Percentiles rank a stretch among this genome's conserved stretches.
Conservation (phyloP, 2,113 vertebrate species). For the Nycticebus coucang region DNA sequence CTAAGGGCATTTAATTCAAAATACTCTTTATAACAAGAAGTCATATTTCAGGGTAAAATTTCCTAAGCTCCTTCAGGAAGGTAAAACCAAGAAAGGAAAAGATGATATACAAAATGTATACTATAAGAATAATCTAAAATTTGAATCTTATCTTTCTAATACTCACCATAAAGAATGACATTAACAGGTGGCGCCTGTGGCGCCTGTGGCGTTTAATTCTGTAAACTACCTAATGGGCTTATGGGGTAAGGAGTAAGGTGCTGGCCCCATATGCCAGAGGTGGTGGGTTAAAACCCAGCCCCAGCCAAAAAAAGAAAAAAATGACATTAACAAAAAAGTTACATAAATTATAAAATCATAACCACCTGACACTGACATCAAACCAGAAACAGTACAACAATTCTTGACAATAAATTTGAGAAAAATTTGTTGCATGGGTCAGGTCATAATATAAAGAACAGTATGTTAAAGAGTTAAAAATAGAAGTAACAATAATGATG, state of each 20-base stretch:
- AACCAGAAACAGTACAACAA: not conserved
- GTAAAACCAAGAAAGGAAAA: constrained; percentile 49
- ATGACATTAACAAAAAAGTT: not conserved
- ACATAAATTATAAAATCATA: not conserved
- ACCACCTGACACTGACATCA: not conserved
- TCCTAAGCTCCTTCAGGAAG: not conserved
- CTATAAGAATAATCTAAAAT: not conserved
- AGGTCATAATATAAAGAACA: not conserved
- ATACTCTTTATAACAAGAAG: too few species aligned
- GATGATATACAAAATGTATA: not conserved
- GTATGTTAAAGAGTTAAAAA: constrained; percentile 5
- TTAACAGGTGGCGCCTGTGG: not conserved
- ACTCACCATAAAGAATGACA: not conserved
- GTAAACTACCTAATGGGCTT: too few species aligned
- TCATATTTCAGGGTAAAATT: too few species aligned
- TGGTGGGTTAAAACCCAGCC: too few species aligned
- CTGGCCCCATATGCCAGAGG: too few species aligned
- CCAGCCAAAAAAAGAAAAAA: not conserved
- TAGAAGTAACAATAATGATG: constrained; percentile 37
- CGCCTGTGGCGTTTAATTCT: too few species aligned
- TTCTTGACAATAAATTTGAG: not conserved
- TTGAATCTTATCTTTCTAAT: not conserved
- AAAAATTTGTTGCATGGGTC: not conserved
- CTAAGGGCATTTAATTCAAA: too few species aligned
- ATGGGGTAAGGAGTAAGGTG: too few species aligned